Evolutionary conservation across 2,888 invertebrate species (phyloP).

Genomic region (Chalcosyrphus nemorum): DNA sequence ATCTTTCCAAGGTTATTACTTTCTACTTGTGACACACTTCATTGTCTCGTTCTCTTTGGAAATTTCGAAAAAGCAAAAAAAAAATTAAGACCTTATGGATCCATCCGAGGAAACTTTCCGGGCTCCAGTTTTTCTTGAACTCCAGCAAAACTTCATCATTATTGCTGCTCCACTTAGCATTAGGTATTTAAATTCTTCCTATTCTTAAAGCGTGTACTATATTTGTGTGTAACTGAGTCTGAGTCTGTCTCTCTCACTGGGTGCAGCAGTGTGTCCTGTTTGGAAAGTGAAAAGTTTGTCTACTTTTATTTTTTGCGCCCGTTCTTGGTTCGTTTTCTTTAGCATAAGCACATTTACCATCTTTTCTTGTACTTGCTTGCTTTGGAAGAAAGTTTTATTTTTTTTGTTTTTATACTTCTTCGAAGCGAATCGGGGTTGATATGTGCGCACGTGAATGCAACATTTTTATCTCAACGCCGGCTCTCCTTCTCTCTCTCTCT

Average conservation of each 20-base stretch:
- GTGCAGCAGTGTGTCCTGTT: neutral
- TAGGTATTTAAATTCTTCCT: constrained; percentile 45
- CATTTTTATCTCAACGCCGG: constrained; percentile 56
- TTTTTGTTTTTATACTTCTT: constrained; percentile 11
- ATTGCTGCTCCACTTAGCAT: constrained; percentile 41
- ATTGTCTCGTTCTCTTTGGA: neutral
- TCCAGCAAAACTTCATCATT: constrained; percentile 42
- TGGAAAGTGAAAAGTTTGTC: constrained; percentile 66
- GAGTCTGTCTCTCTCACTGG: neutral
- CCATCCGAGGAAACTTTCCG: constrained; percentile 23
- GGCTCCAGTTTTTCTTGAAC: constrained; percentile 24
- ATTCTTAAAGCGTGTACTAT: constrained; percentile 26
- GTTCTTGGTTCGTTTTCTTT: constrained; percentile 19
- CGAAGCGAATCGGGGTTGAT: constrained; percentile 22
- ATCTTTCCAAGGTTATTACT: neutral
- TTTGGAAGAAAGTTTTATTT: constrained; percentile 34
- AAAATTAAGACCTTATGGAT: constrained; percentile 19
- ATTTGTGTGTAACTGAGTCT: neutral
- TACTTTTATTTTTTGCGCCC: constrained; percentile 26
- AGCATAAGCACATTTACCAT: constrained; percentile 52
- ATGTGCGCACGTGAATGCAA: constrained; percentile 30
- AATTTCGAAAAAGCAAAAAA: neutral
- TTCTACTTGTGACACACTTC: neutral
- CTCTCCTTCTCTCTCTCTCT: neutral
- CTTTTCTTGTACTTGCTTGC: constrained; percentile 39